These are phyloP conservation scores for Melipona bicolor DNA, from an alignment of 2,888 invertebrate genomes.

Conservation along the genomic window DNA sequence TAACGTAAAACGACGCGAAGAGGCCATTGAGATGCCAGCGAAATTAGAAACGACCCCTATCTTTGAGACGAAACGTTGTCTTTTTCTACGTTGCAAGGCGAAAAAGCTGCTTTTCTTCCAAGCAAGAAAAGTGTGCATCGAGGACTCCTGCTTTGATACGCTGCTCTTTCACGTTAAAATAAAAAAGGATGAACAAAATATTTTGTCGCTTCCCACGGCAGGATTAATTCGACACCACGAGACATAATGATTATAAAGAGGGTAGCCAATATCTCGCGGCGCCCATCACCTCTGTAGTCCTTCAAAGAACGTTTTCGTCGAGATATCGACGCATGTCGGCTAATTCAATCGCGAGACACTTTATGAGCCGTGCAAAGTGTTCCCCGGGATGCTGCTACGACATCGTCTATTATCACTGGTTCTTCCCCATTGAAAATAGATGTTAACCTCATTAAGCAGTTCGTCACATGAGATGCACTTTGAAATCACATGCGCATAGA, in stretches of 20 bases:
- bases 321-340: conserved; percentile 44
- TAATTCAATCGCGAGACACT: conserved; percentile 63
- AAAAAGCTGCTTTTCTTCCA: neutral
- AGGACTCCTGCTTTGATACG: neutral
- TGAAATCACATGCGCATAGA: neutral
- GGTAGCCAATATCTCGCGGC: conserved; percentile 4
- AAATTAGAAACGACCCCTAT: neutral
- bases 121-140: neutral
- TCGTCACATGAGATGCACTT: neutral
- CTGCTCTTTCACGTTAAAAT: neutral
- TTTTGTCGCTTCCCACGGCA: neutral
- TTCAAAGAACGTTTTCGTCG: conserved; percentile 49
- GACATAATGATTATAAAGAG: conserved; percentile 4
- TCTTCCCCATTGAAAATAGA: conserved; percentile 21
- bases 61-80: neutral
- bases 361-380: conserved; percentile 55
- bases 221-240: neutral
- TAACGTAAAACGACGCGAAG: neutral
- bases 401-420: conserved; percentile 31
- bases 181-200: neutral
- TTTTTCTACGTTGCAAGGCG: neutral
- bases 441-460: neutral
- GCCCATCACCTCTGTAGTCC: neutral
- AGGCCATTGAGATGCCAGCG: neutral
- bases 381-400: conserved; percentile 28